These are phyloP conservation scores for Tetraodon nigroviridis DNA, from an alignment of 2,113 vertebrate species.

Conservation along the genomic window DNA sequence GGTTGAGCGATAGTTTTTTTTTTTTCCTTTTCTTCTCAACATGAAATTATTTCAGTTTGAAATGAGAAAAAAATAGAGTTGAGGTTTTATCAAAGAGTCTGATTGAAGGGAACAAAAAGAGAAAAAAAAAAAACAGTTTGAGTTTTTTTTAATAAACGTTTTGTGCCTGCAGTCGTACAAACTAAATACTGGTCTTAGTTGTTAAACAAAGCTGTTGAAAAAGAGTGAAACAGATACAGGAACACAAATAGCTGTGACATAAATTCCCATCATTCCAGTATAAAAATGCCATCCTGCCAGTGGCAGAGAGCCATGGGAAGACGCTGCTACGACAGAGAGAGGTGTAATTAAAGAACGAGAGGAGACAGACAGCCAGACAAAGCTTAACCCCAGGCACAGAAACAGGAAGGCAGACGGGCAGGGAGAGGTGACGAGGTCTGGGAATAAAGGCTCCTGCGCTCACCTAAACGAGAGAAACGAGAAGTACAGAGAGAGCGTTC, in stretches of 20 bases:
- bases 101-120: slow-evolving; percentile 37
- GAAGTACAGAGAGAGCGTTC: slow-evolving; percentile 26
- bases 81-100: slow-evolving; percentile 29
- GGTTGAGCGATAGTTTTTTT: slow-evolving; percentile 8
- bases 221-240: slow-evolving; percentile 3
- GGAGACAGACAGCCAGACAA: slow-evolving; percentile 18
- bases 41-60: slow-evolving; percentile 42
- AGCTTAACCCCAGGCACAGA: slow-evolving; percentile 34
- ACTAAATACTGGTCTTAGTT: background rate
- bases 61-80: slow-evolving; percentile 30
- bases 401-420: slow-evolving; percentile 16
- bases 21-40: slow-evolving; percentile 42
- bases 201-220: background rate
- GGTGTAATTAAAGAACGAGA: slow-evolving; percentile 43
- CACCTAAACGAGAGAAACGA: slow-evolving; percentile 43
- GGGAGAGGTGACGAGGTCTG: slow-evolving; percentile 51
- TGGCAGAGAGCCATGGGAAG: slow-evolving; percentile 50
- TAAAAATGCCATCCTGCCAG: slow-evolving; percentile 31
- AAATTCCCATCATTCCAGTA: slow-evolving; percentile 29
- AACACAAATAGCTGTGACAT: slow-evolving; percentile 19
- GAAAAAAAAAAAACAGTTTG: slow-evolving; percentile 34
- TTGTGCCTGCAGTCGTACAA: slow-evolving; percentile 5
- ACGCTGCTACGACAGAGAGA: slow-evolving; percentile 37
- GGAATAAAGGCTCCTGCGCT: slow-evolving; percentile 40
- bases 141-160: slow-evolving; percentile 21